Percentiles rank a stretch among this genome's conserved stretches.
phyloP scores from a whole-genome alignment of 37 sponge, comb jelly and placozoan genomes.

The Mnemiopsis leidyi region DNA sequence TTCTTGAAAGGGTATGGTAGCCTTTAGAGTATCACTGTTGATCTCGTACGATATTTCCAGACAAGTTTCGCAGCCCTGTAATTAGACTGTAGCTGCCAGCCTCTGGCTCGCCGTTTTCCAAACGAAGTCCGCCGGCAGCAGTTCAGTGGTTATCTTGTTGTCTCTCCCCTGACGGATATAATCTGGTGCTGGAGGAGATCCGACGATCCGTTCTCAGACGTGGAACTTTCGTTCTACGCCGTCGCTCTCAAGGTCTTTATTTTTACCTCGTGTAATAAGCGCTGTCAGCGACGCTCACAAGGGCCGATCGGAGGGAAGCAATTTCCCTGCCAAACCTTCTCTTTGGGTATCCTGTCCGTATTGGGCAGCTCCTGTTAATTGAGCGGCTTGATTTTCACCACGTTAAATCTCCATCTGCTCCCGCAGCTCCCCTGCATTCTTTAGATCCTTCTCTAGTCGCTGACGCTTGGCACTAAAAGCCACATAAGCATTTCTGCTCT shows the following conservation, averaged over 20 bases:
- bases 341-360: neutral
- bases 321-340: neutral
- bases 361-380: neutral
- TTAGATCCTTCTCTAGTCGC: neutral
- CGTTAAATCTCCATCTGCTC: neutral
- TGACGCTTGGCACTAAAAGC: neutral
- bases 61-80: too few relatives aligned
- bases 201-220: neutral
- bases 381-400: neutral
- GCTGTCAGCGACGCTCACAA: neutral
- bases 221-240: neutral
- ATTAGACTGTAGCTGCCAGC: too few relatives aligned
- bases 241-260: neutral
- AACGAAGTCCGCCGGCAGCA: too few relatives aligned
- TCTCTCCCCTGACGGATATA: too few relatives aligned
- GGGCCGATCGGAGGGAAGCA: neutral
- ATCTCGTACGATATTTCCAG: too few relatives aligned
- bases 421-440: neutral
- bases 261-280: neutral
- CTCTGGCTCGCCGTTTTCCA: too few relatives aligned
- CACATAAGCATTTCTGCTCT: neutral
- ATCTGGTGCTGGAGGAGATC: neutral
- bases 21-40: too few relatives aligned
- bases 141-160: too few relatives aligned
- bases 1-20: too few relatives aligned